Conservation (phyloP, 2,797 vertebrate genomes). For the Phataginus tricuspis region DNA sequence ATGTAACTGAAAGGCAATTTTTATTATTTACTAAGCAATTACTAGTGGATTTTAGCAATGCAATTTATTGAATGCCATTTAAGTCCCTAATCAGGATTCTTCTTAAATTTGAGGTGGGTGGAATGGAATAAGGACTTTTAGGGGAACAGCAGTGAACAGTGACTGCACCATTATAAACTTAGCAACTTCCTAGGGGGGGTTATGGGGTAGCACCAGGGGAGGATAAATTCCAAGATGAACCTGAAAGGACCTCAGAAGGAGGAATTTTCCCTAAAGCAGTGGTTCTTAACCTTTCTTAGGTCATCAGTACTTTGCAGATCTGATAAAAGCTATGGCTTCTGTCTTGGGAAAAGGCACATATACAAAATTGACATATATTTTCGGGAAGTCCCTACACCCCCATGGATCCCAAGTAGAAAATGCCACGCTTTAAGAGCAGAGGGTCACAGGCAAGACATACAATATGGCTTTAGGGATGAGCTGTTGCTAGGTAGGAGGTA, state of each 20-base stretch:
- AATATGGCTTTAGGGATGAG: neutral
- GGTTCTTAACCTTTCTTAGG: conserved; percentile 9
- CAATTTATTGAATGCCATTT: neutral
- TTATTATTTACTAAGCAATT: conserved; percentile 32
- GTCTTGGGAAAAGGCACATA: conserved; percentile 17
- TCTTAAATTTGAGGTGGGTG: neutral
- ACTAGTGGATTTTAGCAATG: neutral
- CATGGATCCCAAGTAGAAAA: neutral
- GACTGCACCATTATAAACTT: neutral
- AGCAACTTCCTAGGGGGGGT: neutral
- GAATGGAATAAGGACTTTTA: neutral
- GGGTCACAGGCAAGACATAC: neutral
- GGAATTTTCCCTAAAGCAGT: neutral
- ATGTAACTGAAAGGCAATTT: neutral
- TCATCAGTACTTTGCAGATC: conserved; percentile 30
- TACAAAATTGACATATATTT: neutral
- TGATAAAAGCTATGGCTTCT: neutral
- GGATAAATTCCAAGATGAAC: conserved; percentile 35
- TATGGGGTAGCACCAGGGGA: neutral
- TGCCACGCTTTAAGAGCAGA: neutral
- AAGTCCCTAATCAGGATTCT: neutral
- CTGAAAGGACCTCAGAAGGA: conserved; percentile 25
- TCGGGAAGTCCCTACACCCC: neutral
- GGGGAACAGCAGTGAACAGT: neutral
- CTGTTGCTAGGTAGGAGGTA: neutral